Evolutionary conservation across 2,888 invertebrate species (phyloP), one percentile per base, ranked within the genome.

Genomic region (Lasioglossum lativentre): DNA sequence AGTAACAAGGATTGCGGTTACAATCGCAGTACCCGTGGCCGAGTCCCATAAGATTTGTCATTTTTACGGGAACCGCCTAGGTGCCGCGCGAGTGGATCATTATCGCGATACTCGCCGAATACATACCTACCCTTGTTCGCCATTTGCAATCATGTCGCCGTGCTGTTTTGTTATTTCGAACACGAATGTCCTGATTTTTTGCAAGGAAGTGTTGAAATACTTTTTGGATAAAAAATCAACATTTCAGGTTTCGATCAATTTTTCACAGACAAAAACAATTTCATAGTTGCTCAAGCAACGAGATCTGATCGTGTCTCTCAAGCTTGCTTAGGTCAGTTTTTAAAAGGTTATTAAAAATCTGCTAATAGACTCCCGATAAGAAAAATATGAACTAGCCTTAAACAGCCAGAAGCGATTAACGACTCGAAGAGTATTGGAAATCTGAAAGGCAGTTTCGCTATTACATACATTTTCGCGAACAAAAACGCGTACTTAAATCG

Each of bases 1-100:
- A 73, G 19, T 56, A 63, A 45, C 75, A 38, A 71, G 73, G 80
- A 76, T 86, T 76, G 82, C 83, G 34, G 47, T 78, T 76, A 56
- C 79, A 78, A 79, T 79, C 66, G 74, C 47, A n/a, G 71, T n/a
- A 34, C 71, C 42, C 71, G 47, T 6, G 38, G 56, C 47, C 74
- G 72, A 68, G 73, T 68, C 75, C 76, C 78, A 71, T 90, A 89
- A 88, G 86, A 86, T 86, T 83, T 83, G 71, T 77, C 75, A 82
- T 88, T 89, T 90, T 89, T 83, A 78, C 72, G 45, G 45, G 10
- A 70, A 19, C 34, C 59, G 75, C 56, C 47, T 52, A 88, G 80
- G 86, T 90, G 88, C 84, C 76, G 76, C 83, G 76, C 59, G 52
- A 52, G 38, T 40, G 66, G 82, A 82, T 88, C 85, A 79, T 87